Percentiles rank a stretch among this genome's conserved stretches.
Evolutionary conservation across 2,113 vertebrate species (phyloP).

Genomic region (Ovis canadensis): DNA sequence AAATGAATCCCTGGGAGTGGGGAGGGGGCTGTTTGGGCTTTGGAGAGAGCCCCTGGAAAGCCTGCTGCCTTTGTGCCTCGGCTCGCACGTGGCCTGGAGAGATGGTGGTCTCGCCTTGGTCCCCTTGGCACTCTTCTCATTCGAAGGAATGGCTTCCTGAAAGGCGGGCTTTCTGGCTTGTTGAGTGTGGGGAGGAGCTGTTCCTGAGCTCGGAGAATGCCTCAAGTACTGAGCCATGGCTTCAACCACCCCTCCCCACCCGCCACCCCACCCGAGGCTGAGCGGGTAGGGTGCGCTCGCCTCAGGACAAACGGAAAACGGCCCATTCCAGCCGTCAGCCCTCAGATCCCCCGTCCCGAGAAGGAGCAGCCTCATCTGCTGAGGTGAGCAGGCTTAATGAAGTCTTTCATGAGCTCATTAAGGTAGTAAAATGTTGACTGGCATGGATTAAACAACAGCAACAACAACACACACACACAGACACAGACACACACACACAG

Average conservation of each 20-base stretch:
- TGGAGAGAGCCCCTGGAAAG: background rate
- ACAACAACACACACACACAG: background rate
- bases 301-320: background rate
- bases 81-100: background rate
- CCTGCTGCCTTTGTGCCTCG: background rate
- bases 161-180: background rate
- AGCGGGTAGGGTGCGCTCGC: accelerated
- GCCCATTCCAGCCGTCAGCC: background rate
- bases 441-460: background rate
- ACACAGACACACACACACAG: background rate
- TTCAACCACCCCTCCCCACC: background rate
- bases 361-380: background rate
- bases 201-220: background rate
- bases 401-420: background rate
- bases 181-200: background rate
- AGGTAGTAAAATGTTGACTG: background rate
- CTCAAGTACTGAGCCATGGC: too few species aligned
- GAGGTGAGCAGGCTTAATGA: background rate
- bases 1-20: background rate
- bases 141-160: background rate
- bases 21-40: background rate
- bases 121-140: background rate
- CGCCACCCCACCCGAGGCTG: background rate
- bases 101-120: background rate
- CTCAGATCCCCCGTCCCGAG: background rate